Conservation (phyloP, 2,797 vertebrate genomes). For the Enteromius treurensis region DNA sequence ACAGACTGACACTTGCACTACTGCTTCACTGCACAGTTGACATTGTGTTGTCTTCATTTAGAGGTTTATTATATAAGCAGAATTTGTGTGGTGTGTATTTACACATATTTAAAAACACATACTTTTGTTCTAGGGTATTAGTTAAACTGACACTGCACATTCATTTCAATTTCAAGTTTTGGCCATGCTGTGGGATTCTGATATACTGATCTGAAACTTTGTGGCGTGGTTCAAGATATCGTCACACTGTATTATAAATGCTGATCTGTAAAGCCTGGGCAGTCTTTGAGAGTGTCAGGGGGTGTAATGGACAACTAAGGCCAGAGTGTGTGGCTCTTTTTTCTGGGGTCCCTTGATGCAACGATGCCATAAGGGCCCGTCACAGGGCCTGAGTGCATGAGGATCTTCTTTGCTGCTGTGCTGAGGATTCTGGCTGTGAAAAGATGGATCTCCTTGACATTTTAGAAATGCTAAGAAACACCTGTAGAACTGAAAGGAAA, state of each 20-base stretch:
- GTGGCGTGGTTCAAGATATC: neutral
- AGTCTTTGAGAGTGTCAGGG: slow-evolving; percentile 53
- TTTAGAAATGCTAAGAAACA: slow-evolving; percentile 73
- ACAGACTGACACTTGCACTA: neutral
- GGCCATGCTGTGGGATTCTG: neutral
- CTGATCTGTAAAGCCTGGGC: neutral
- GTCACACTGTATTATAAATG: neutral
- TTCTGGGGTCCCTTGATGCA: slow-evolving; percentile 29
- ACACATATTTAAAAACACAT: neutral
- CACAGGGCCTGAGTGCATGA: slow-evolving; percentile 22
- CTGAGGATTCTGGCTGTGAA: slow-evolving; percentile 50
- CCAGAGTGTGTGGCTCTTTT: slow-evolving; percentile 52
- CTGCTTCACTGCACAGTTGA: neutral
- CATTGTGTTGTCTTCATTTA: neutral
- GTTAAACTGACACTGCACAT: neutral
- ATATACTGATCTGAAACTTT: neutral
- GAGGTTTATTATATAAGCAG: neutral
- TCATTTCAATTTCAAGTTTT: neutral
- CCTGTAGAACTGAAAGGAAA: slow-evolving; percentile 68
- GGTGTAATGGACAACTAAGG: slow-evolving; percentile 68
- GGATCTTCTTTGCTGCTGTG: slow-evolving; percentile 56
- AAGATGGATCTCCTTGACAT: slow-evolving; percentile 63
- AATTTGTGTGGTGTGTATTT: neutral
- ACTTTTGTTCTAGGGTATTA: neutral
- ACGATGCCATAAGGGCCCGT: slow-evolving; percentile 44